Evolutionary conservation across 2,888 invertebrate species (phyloP), one percentile per base, ranked within the genome.

Genomic region (Epinotia brunnichana): DNA sequence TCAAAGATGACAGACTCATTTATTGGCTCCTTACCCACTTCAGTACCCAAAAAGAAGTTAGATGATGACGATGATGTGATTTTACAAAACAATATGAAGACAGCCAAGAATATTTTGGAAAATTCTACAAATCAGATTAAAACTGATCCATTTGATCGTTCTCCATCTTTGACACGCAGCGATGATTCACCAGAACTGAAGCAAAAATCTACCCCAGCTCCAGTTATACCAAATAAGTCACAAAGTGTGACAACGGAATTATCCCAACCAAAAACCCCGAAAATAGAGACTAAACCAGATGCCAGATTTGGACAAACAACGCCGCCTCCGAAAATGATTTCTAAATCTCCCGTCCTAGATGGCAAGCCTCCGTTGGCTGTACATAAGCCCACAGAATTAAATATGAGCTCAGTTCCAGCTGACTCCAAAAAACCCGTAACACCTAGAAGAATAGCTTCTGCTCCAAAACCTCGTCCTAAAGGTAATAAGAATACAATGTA

Each of bases 1-100:
- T 89, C 92, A 13, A 93, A 90, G 86, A 93, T 94, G 93, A 87
- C 92, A 24, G 94, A 93, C 77, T 94, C 93, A 7, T 89, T 93
- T 76, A 91, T 93, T 72, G 92, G 93, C 35, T 86, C 89, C 48
- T 75, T 93, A 73, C 88, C 93, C 60, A 87, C 84, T 51, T 76
- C 87, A 68, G 82, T 83, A 21, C 83, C 84, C 24, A 90, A 89
- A 79, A 90, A 90, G 78, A 90, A 88, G 75, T 61, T 79, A 54
- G 93, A 93, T 69, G 93, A 94, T 76, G 89, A 94, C 75, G 93
- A 92, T 77, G 94, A 92, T 74, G 91, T 93, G 0, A 83, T 93
- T 69, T 82, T 81, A 64, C 92, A 92, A 78, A 92, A 86, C 73
- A 89, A 83, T 77, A 70, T 80, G 57, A 67, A 78, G 4, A 70